Evolutionary conservation across 2,888 invertebrate species (phyloP).

Genomic region (Agriopis marginaria): DNA sequence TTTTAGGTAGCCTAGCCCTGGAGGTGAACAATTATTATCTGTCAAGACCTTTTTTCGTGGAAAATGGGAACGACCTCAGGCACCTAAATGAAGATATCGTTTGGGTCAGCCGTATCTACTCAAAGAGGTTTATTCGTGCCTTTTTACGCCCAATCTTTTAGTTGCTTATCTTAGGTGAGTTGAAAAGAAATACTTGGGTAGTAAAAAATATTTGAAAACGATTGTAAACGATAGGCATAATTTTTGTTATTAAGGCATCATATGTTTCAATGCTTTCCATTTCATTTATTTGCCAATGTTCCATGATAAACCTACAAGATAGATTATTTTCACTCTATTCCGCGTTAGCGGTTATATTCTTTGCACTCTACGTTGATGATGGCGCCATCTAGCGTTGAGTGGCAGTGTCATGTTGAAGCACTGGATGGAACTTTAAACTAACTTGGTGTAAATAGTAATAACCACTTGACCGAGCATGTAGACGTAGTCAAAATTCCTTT

Average conservation of each 20-base stretch:
- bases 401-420: conserved; percentile 39
- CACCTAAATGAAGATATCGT: conserved; percentile 20
- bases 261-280: neutral
- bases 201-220: neutral
- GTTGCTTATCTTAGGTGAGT: neutral
- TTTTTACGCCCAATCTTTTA: conserved; percentile 17
- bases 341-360: too few species aligned
- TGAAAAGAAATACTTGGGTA: neutral
- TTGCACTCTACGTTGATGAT: conserved; percentile 3
- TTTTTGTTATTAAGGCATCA: too few species aligned
- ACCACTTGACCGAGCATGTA: too few species aligned
- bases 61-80: conserved; percentile 19
- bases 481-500: too few species aligned
- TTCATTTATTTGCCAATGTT: neutral
- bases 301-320: too few species aligned
- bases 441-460: too few species aligned
- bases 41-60: conserved; percentile 22
- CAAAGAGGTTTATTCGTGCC: conserved; percentile 5
- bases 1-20: conserved; percentile 1
- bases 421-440: too few species aligned
- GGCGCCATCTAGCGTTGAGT: conserved; percentile 68
- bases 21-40: conserved; percentile 28
- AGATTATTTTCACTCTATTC: too few species aligned
- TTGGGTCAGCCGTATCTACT: conserved; percentile 16
- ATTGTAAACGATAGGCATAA: too few species aligned